Percentiles rank a stretch among this genome's conserved stretches.
Evolutionary conservation across 92 coral and sea anemone species (phyloP).

Genomic region (Micromussa lordhowensis): DNA sequence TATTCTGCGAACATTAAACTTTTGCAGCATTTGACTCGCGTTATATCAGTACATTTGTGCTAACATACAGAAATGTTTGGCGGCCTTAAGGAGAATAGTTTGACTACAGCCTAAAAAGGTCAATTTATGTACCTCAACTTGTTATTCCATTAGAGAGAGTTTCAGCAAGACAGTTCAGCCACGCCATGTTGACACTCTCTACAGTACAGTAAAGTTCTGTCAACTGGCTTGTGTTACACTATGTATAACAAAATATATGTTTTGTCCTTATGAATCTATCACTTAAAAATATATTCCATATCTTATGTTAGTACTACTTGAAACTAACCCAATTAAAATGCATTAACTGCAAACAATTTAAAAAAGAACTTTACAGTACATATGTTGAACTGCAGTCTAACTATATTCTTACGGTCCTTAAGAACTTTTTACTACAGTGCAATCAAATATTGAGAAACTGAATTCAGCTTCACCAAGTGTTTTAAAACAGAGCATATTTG

Average conservation of each 20-base stretch:
- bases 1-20: background rate
- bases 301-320: background rate
- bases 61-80: background rate
- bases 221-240: background rate
- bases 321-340: background rate
- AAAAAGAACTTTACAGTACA: background rate
- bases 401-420: background rate
- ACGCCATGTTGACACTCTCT: background rate
- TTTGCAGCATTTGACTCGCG: background rate
- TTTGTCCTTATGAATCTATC: background rate
- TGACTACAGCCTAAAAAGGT: background rate
- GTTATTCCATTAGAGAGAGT: background rate
- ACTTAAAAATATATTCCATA: background rate
- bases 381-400: background rate
- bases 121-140: background rate
- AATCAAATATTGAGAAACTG: background rate
- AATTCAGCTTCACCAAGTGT: background rate
- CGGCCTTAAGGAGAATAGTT: background rate
- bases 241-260: background rate
- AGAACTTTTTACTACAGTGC: background rate
- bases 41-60: background rate
- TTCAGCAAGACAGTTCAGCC: constrained; percentile 37
- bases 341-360: background rate
- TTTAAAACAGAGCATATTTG: background rate
- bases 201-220: background rate